Base-by-base conservation (phyloP, 2,113 vertebrate species). In the Plecturocebus donacophilus region DNA sequence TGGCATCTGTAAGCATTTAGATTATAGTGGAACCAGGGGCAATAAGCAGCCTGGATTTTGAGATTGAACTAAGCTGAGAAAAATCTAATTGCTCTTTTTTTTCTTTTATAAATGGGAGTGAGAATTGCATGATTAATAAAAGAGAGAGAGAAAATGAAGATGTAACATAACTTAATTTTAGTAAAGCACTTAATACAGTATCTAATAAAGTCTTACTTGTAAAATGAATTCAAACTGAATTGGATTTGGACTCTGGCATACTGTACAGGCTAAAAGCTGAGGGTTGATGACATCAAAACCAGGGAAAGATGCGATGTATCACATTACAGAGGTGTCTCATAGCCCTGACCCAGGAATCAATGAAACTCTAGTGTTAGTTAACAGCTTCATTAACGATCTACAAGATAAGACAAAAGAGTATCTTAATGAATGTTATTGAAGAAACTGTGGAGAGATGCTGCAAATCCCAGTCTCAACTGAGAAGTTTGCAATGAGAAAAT, bases 31-130 rank as follows among this genome's bases (percentile, higher is more conserved):
- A 96, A 97, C 97, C 94, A 81, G 73, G n/a, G 68, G 92, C 96
- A 83, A 94, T 66, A 92, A 96, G 81, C 85, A 97, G 95, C 82
- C 90, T 97, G 90, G 95, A 95, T 97, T 95, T 96, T 76, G 58
- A 96, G 96, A 98, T 42, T 96, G 95, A 98, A 96, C 97, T 96
- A 97, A 97, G 97, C 95, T 98, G 92, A 90, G 97, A 85, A 97
- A 97, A 97, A 98, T 45, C 88, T 98, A 97, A 98, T 98, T 98
- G 92, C 94, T 86, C n/a, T 92, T 87, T 73, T 96, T 87, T 52
- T 47, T 64, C 40, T 58, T 23, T 61, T 23, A 35, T 19, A 79
- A 52, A 95, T 83, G 38, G 87, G 52, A 96, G 47, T 91, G 95
- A 79, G 88, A 95, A 96, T 95, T 96, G 54, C 85, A 95, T 96